Base-by-base conservation (phyloP, 2,888 invertebrate species). In the Polietes domitor region DNA sequence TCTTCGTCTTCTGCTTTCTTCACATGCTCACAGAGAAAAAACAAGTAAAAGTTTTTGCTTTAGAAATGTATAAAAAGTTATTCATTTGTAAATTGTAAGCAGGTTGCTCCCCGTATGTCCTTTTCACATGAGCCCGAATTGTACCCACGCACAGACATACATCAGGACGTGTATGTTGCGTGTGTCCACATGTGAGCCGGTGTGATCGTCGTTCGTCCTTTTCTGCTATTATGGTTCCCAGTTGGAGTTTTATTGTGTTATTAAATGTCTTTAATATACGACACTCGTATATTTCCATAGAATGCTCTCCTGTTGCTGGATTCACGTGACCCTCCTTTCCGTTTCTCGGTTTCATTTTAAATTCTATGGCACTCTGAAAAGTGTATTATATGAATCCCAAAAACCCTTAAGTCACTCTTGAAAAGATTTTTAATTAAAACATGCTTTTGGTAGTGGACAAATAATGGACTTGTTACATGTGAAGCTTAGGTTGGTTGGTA, bases 11-110 rank as follows among this genome's bases (percentile, higher is more conserved):
- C 15, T 4, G 61, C 32, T 28, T 61, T 61, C 58, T 61, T 32
- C 28, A n/a, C 32, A 28, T 28, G n/a, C n/a, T n/a, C n/a, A 32
- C 7, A n/a, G 15, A 15, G 26, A n/a, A 58, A 26, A 55, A 55
- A 55, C 50, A 50, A 26, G 24, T 50, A 28, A 28, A 70, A 70
- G 28, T 7, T 10, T 47, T 32, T 71, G 50, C 70, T 50, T 47
- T 70, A 17, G 70, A 70, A 70, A 26, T 50, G 17, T n/a, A 71
- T 68, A 47, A 43, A 68, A 68, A 15, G 7, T 43, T 68, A 72
- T 73, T 73, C 73, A 73, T 61, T 73, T 73, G 26, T 21, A 73
- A 73, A 61, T 73, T 73, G 73, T 73, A 24, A 61, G 58, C 26
- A 61, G 15, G 21, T 73, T 73, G 61, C 26, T 41, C 65, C n/a